Base-by-base conservation (phyloP, 2,797 vertebrate species). In the Chloroceryle inda region DNA sequence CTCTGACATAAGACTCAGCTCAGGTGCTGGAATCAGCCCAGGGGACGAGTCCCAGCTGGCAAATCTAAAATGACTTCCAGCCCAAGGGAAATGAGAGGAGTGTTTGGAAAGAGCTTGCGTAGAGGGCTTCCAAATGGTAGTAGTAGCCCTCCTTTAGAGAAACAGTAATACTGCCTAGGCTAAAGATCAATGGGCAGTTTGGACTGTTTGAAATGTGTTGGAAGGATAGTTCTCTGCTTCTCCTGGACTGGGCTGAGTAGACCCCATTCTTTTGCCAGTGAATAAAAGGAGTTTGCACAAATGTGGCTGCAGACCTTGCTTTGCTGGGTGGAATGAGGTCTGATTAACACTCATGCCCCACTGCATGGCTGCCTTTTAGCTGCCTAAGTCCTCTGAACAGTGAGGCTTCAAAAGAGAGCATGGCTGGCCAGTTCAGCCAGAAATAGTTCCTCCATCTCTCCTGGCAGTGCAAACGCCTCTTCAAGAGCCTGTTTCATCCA, bases 21-120 rank as follows among this genome's bases (percentile, higher is more conserved):
- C 86, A 73, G 77, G 53, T 93, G 88, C 83, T 96, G 90, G 90
- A 96, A 92, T 56, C 59, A 40, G 77, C 88, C 95, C 96, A 96
- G 67, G 83, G 92, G 86, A 80, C 0, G 1, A 89, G 93, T 78
- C 90, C 94, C 92, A 96, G 95, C 92, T 96, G 95, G 83, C 92
- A 96, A 76, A 92, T 56, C 73, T 94, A 42, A 88, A 96, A 88
- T 90, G 18, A 88, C 83, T 92, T 90, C 83, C 5, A 13, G 73
- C 27, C 50, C 55, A 72, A 92, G 80, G 35, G 80, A 93, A 93
- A 92, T 3, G 31, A 64, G 55, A 74, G 27, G 53, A 86, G 22
- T 88, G n/a, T 90, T 92, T 92, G 81, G 80, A 94, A 94, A 96
- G 76, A 82, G 63, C 22, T 72, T 75, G 37, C 13, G 0, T 16